Evolutionary conservation across 2,113 vertebrate genomes (phyloP).

Genomic region (Halichoerus grypus): DNA sequence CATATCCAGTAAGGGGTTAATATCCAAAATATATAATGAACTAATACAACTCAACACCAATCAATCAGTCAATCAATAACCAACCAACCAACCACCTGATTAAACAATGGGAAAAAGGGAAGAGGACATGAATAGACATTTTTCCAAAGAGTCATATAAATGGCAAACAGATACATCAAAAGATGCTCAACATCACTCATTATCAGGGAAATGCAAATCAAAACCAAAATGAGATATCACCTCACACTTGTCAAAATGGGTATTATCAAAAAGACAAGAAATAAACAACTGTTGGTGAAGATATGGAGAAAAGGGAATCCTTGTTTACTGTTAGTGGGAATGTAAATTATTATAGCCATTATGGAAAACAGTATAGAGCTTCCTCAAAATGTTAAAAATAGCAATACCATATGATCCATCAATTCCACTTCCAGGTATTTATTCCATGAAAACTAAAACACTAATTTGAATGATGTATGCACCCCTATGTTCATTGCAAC

Average conservation of each 20-base stretch:
- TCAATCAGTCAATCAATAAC: not conserved
- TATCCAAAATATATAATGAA: not conserved
- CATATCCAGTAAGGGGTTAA: not conserved
- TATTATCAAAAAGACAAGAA: not conserved
- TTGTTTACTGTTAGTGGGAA: not conserved
- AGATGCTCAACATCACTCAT: not conserved
- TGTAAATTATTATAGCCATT: not conserved
- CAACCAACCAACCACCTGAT: not conserved
- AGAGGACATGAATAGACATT: not conserved
- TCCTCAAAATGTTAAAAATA: not conserved
- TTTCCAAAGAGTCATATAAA: not conserved
- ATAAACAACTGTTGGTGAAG: not conserved
- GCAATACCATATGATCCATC: not conserved
- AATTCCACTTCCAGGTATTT: not conserved
- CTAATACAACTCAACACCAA: not conserved
- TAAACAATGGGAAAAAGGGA: not conserved
- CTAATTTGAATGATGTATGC: not conserved
- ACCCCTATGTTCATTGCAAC: not conserved
- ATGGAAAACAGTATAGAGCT: not conserved
- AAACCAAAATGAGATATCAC: not conserved
- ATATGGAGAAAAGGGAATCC: not conserved
- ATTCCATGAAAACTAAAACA: not conserved
- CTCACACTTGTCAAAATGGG: not conserved
- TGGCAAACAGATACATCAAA: not conserved
- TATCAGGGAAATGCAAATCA: not conserved